These are phyloP conservation scores for Arrhamphus sclerolepis DNA, from an alignment of 2,797 vertebrate species.

Conservation along the genomic window DNA sequence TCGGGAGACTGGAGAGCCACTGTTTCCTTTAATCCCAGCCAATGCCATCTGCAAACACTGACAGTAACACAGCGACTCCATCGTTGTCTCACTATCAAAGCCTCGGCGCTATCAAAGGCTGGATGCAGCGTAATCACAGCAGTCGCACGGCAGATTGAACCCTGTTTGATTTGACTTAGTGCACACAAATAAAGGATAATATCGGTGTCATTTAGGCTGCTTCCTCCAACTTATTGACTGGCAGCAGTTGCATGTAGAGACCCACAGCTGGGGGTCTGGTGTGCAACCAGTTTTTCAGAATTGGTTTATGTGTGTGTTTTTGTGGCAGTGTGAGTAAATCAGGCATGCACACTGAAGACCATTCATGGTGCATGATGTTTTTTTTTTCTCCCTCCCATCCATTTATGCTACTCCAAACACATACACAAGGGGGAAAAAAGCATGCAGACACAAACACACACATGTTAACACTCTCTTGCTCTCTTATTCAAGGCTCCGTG, in stretches of 20 bases:
- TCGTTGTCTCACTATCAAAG: conserved; percentile 76
- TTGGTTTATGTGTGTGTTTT: conserved; percentile 51
- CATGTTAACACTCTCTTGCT: conserved; percentile 55
- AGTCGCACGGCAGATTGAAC: conserved; percentile 67
- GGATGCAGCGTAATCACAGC: conserved; percentile 72
- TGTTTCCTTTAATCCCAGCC: conserved; percentile 78
- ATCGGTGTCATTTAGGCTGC: conserved; percentile 76
- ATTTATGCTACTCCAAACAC: conserved; percentile 57
- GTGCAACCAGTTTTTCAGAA: conserved; percentile 52
- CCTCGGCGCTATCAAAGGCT: conserved; percentile 73
- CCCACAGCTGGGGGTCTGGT: conserved; percentile 65
- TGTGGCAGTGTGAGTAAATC: conserved; percentile 49
- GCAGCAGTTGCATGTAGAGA: conserved; percentile 60
- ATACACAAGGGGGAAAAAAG: conserved; percentile 14
- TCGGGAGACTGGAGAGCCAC: conserved; percentile 76
- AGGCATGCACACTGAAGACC: conserved; percentile 55
- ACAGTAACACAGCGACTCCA: conserved; percentile 66
- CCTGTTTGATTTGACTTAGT: conserved; percentile 78
- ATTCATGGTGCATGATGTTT: conserved; percentile 49
- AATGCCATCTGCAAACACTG: conserved; percentile 77
- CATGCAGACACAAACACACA: conserved; percentile 22
- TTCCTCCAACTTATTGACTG: conserved; percentile 75
- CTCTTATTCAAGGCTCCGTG: conserved; percentile 70
- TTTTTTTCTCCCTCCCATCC: conserved; percentile 39
- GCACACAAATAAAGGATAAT: conserved; percentile 79